Evolutionary conservation across 2,797 vertebrate species (phyloP), one percentile per base, ranked within the genome.

Genomic region (Strix occidentalis): DNA sequence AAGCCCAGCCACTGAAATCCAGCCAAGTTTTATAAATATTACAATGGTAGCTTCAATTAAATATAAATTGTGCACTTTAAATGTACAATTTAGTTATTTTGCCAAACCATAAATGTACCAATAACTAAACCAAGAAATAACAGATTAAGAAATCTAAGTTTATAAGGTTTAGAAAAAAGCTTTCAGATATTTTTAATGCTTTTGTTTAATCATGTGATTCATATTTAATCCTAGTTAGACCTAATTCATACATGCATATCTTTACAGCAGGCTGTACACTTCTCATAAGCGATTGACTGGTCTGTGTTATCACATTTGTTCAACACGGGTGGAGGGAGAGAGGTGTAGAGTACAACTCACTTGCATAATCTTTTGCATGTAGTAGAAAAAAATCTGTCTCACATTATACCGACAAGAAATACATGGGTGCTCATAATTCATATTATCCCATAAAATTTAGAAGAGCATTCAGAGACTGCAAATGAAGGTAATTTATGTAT

Each of bases 11-110:
- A 91, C 72, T 93, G 86, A 95, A 96, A 96, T 70, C 33, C 72
- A 83, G 96, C 91, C 93, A 96, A 70, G 78, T 95, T 97, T 94
- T 96, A 85, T 93, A 82, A 95, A 96, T 79, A 94, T 94, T 96
- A 95, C 74, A 92, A 24, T 91, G 71, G 89, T 95, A 91, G 85
- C 80, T 95, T 96, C 82, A 97, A 92, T 97, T 94, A 95, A 96
- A 93, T 93, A 91, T 60, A 79, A 94, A 91, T 78, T 75, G 80
- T 96, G 74, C 64, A 57, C 45, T 97, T 95, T 84, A 96, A 96
- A 83, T 81, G 48, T 85, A 84, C 46, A 37, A 6, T 87, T 95
- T 96, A 68, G 51, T 51, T 70, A 75, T 75, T 95, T 87, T 95
- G 69, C 95, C 63, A 94, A 94, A 87, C 82, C 63, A 43, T 95